Percentiles rank a stretch among this genome's conserved stretches.
Evolutionary conservation across 2,888 invertebrate genomes (phyloP).

Genomic region (Isoperla grammatica): DNA sequence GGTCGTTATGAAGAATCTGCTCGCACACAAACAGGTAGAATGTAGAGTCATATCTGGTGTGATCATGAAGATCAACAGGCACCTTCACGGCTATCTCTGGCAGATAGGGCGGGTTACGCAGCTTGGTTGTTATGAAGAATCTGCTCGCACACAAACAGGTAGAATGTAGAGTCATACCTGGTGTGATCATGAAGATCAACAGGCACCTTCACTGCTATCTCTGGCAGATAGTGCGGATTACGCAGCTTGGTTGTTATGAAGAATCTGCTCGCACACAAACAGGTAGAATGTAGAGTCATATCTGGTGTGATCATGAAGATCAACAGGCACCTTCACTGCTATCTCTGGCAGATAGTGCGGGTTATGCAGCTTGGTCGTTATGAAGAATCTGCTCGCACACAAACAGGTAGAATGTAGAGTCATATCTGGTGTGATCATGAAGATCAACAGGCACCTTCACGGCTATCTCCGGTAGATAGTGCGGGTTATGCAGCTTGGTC

Average conservation of each 20-base stretch:
- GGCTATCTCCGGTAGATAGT: conserved; percentile 89
- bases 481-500: conserved; percentile 88
- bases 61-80: conserved; percentile 88
- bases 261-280: no score
- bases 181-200: conserved; percentile 89
- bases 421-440: conserved; percentile 87
- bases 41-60: conserved; percentile 83
- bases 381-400: conserved; percentile 80
- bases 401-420: no score
- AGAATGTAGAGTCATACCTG: no score
- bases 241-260: conserved; percentile 90
- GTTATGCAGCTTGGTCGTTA: conserved; percentile 88
- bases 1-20: conserved; percentile 90
- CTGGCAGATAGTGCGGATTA: conserved; percentile 92
- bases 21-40: no score
- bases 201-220: conserved; percentile 84
- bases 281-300: no score
- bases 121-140: conserved; percentile 88
- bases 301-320: conserved; percentile 91
- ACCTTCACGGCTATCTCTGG: conserved; percentile 92
- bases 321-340: conserved; percentile 78
- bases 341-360: conserved; percentile 93
- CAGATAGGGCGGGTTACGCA: conserved; percentile 88
- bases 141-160: no score
- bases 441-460: conserved; percentile 85